phyloP scores from a whole-genome alignment of 2,888 invertebrate genomes.

The Caenorhabditis sp. region DNA sequence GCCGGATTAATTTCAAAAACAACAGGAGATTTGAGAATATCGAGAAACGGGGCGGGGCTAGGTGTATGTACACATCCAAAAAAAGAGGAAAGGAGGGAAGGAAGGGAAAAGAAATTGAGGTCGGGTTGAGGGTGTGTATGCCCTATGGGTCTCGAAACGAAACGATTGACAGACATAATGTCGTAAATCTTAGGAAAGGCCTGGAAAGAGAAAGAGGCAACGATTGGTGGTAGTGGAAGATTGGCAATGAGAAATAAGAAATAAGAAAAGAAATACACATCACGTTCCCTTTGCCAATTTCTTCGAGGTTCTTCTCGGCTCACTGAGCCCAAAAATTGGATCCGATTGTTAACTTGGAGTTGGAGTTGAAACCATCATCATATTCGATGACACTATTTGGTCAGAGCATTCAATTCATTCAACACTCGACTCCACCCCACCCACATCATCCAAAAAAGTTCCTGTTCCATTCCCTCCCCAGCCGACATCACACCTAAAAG shows the following conservation, averaged over 20 bases:
- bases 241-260: constrained; percentile 16
- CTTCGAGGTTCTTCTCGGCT: constrained; percentile 28
- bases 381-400: constrained; percentile 1
- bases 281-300: neutral
- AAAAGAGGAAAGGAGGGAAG: constrained; percentile 10
- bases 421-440: neutral
- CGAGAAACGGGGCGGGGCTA: neutral
- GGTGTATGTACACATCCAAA: constrained; percentile 14
- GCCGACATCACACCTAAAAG: neutral
- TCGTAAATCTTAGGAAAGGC: constrained; percentile 61
- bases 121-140: neutral
- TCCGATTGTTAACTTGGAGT: neutral
- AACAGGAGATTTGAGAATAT: neutral
- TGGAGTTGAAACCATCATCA: too few relatives aligned
- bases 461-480: neutral
- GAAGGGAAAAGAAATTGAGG: constrained; percentile 14
- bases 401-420: too few relatives aligned
- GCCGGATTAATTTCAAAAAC: constrained; percentile 43
- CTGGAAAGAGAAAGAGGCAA: constrained; percentile 33
- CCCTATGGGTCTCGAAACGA: constrained; percentile 41
- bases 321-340: constrained; percentile 30
- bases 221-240: constrained; percentile 8
- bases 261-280: constrained; percentile 12
- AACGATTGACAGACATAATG: constrained; percentile 58
- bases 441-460: constrained; percentile 3